Evolutionary conservation across 2,888 invertebrate genomes (phyloP).

Genomic region (Hemithea aestivaria): DNA sequence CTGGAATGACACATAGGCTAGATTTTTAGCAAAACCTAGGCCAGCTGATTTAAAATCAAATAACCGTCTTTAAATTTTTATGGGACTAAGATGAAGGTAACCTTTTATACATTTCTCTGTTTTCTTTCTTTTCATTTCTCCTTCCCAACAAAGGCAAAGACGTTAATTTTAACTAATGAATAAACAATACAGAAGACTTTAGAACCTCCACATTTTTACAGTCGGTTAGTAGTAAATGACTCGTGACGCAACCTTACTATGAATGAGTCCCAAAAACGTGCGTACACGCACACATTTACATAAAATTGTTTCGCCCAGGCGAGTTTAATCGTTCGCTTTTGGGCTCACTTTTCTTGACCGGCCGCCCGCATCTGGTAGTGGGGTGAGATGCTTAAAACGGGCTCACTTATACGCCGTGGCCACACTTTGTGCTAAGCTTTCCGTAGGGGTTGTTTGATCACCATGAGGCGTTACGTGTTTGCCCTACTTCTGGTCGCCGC

Average conservation of each 20-base stretch:
- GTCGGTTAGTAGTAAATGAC: slow-evolving; percentile 36
- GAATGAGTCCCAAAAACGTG: slow-evolving; percentile 54
- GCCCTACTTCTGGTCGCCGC: slow-evolving; percentile 74
- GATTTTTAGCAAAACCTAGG: too few species aligned
- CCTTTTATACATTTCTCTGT: too few species aligned
- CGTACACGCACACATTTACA: slow-evolving; percentile 58
- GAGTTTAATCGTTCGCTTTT: slow-evolving; percentile 66
- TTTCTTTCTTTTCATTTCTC: too few species aligned
- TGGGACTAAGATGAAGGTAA: too few species aligned
- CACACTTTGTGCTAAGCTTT: slow-evolving; percentile 71
- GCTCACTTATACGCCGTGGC: slow-evolving; percentile 56
- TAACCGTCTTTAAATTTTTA: too few species aligned
- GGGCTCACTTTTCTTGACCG: slow-evolving; percentile 68
- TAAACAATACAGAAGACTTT: too few species aligned
- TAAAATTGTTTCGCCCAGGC: slow-evolving; percentile 60
- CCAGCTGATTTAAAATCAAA: too few species aligned
- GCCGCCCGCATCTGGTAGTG: slow-evolving; percentile 48
- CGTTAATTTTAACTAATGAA: too few species aligned
- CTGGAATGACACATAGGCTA: too few species aligned
- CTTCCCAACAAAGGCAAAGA: too few species aligned
- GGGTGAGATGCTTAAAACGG: slow-evolving; percentile 74
- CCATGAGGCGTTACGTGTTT: slow-evolving; percentile 68
- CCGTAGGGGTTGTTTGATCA: slow-evolving; percentile 60
- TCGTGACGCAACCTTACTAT: slow-evolving; percentile 35
- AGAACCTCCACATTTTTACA: too few species aligned